Base-by-base conservation (phyloP, 2,888 invertebrate genomes). In the Blastobasis adustella region DNA sequence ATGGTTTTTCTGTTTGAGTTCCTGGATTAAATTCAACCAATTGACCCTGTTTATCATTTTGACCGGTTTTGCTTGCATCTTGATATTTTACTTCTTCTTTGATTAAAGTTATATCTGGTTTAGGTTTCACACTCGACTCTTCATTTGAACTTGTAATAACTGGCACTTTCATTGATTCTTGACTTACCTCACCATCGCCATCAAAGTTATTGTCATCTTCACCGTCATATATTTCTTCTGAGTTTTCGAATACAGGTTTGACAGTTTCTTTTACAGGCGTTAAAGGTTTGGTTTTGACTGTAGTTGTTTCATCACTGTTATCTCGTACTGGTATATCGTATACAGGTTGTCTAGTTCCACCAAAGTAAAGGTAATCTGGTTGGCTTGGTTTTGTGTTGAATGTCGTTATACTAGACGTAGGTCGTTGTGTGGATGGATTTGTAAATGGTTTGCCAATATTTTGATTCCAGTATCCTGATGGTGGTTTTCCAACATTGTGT, bases 1-100 rank as follows among this genome's bases (percentile, higher is more conserved):
- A 89, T 7, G 89, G 89, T 59, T 89, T 86, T 65, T 89, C 89
- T 6, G 89, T 89, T 71, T 89, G 89, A 10, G 82, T 82, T 47
- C 87, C 89, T 52, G 72, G 63, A 55, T 86, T 82, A 40, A 76
- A 75, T 47, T 73, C 65, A 36, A 72, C 55, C 49, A 63, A 56
- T 48, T 71, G 56, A 39, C 61, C 70, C 10, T 66, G 67, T 50
- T 65, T 62, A 39, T 69, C 65, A 56, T 69, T 75, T 6, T 66
- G 57, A 23, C 47, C 46, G 51, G 61, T 56, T 51, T 67, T 68
- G 10, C 10, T 7, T 42, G 42, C 1, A 8, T 42, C 42, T 42
- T 42, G 6, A 23, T 23, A 23, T 23, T 23, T 23, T 23, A 76
- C 59, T 66, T 83, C 80, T 43, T 78, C 74, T 62, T 74, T 64